These are phyloP conservation scores for Entomobrya multifasciata DNA, from an alignment of 2,888 invertebrate species.

Conservation along the genomic window DNA sequence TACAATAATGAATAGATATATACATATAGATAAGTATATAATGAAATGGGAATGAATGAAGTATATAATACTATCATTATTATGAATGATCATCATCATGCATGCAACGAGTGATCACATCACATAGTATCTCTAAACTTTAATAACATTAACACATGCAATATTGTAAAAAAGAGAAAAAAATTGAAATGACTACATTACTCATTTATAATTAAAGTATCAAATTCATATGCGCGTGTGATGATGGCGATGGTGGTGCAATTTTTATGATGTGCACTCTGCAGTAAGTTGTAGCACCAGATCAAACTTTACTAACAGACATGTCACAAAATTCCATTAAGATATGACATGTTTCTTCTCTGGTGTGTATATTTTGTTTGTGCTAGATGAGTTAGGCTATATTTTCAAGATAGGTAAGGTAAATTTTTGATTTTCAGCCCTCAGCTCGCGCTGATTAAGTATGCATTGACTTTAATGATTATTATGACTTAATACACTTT, in stretches of 20 bases:
- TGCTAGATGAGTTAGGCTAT: too few relatives aligned
- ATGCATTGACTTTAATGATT: conserved; percentile 33
- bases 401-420: too few relatives aligned
- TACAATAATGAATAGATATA: too few relatives aligned
- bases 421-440: too few relatives aligned
- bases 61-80: not conserved
- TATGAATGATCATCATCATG: not conserved
- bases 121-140: too few relatives aligned
- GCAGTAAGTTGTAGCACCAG: too few relatives aligned
- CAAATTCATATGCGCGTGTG: conserved; percentile 33
- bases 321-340: conserved; percentile 34
- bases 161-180: too few relatives aligned
- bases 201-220: conserved; percentile 56
- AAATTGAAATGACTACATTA: conserved; percentile 32
- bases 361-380: not conserved
- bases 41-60: not conserved
- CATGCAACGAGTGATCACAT: conserved; percentile 43
- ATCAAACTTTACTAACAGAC: too few relatives aligned
- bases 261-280: too few relatives aligned
- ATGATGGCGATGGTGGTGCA: not conserved
- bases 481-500: conserved; percentile 56
- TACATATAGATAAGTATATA: too few relatives aligned
- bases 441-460: conserved; percentile 42
- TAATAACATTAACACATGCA: too few relatives aligned
- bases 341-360: conserved; percentile 24